Percentiles rank a stretch among this genome's conserved stretches.
These are phyloP conservation scores for Aplocera efformata DNA, from an alignment of 2,888 invertebrate species.

Conservation along the genomic window DNA sequence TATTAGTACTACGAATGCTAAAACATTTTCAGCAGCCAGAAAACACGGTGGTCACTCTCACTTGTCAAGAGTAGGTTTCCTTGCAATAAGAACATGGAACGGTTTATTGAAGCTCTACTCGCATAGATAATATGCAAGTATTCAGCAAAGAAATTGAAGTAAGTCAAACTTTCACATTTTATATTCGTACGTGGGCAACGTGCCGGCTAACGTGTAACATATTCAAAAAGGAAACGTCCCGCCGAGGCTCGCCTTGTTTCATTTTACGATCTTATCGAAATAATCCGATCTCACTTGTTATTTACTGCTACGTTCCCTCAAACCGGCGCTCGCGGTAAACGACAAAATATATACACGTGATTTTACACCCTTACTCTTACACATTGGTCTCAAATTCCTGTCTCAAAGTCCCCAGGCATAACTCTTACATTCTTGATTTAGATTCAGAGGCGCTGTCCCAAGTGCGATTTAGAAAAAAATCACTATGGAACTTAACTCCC, in stretches of 20 bases:
- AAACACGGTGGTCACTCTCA: too few relatives aligned
- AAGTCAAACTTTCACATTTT: constrained; percentile 52
- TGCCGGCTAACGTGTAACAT: constrained; percentile 56
- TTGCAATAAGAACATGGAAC: too few relatives aligned
- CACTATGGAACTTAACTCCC: constrained; percentile 43
- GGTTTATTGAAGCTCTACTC: too few relatives aligned
- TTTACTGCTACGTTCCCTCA: constrained; percentile 74
- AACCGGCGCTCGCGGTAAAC: constrained; percentile 54
- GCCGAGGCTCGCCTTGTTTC: constrained; percentile 72
- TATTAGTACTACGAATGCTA: too few relatives aligned
- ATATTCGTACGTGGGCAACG: constrained; percentile 50
- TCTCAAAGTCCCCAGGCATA: constrained; percentile 41
- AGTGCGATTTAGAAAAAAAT: constrained; percentile 45
- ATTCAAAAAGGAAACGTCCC: constrained; percentile 70
- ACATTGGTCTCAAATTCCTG: constrained; percentile 50
- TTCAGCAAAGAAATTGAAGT: constrained; percentile 37
- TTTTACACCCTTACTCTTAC: constrained; percentile 54
- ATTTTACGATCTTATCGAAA: constrained; percentile 80
- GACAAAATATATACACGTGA: constrained; percentile 41
- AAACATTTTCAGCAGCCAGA: too few relatives aligned
- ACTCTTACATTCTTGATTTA: constrained; percentile 51
- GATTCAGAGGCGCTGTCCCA: constrained; percentile 38
- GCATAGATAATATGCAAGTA: too few relatives aligned
- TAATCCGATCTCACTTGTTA: constrained; percentile 78
- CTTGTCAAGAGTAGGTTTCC: too few relatives aligned